phyloP scores from a whole-genome alignment of 2,797 vertebrate genomes.

The Malurus splendens region DNA sequence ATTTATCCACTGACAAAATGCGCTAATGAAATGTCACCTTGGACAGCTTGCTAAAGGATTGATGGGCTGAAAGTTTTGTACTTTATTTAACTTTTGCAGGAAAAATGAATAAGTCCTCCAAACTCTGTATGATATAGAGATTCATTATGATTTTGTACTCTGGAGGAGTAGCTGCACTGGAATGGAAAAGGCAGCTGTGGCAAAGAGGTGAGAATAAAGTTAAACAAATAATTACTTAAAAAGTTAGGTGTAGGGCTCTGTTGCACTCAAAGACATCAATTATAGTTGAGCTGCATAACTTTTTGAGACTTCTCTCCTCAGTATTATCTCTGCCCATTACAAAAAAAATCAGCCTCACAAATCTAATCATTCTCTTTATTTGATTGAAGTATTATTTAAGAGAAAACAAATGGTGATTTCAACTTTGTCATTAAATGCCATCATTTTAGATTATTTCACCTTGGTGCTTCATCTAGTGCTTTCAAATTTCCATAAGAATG shows the following conservation, averaged over 20 bases:
- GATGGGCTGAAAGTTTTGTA: conserved; percentile 84
- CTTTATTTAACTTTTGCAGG: conserved; percentile 84
- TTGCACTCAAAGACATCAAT: not conserved
- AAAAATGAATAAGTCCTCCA: conserved; percentile 76
- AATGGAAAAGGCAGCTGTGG: not conserved
- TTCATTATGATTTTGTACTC: conserved; percentile 58
- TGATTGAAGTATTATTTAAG: not conserved
- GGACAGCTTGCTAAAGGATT: conserved; percentile 84
- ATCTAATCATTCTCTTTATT: not conserved
- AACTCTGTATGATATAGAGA: conserved; percentile 69
- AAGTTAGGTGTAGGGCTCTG: not conserved
- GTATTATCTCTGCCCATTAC: not conserved
- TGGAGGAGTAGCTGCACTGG: not conserved
- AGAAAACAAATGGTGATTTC: not conserved
- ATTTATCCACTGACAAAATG: conserved; percentile 92
- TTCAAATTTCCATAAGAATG: not conserved
- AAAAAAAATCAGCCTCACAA: not conserved
- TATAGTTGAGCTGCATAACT: not conserved
- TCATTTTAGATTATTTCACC: not conserved
- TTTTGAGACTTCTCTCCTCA: not conserved
- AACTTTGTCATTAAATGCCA: not conserved
- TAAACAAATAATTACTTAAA: conserved; percentile 52
- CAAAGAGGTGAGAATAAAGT: not conserved
- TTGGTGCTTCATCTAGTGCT: not conserved
- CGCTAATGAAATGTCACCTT: conserved; percentile 94